phyloP scores from a whole-genome alignment of 2,797 vertebrate genomes.

The Nannoperca australis region DNA sequence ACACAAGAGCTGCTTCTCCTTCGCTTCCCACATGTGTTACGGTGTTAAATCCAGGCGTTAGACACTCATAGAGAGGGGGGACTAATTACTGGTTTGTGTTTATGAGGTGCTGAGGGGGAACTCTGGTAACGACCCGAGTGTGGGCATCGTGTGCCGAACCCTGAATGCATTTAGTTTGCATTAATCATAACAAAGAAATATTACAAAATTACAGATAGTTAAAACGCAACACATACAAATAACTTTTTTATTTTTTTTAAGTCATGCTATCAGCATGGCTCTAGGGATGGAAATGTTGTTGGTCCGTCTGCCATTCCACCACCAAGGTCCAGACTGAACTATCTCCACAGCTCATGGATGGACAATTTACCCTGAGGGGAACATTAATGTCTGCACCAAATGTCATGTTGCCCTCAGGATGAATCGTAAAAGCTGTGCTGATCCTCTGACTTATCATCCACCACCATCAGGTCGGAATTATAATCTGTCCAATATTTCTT shows the following conservation, averaged over 20 bases:
- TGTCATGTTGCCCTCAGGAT: neutral
- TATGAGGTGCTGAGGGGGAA: neutral
- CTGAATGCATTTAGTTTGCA: neutral
- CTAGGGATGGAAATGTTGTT: neutral
- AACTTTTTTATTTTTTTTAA: neutral
- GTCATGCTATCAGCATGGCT: neutral
- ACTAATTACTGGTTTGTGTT: slow-evolving; percentile 6
- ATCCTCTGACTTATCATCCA: neutral
- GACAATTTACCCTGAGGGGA: neutral
- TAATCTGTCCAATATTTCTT: neutral
- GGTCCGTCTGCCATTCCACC: neutral
- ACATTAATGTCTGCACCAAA: neutral
- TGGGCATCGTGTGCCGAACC: neutral
- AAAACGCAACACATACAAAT: too few relatives aligned
- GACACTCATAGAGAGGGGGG: neutral
- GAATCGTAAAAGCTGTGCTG: neutral
- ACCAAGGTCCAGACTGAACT: too few relatives aligned
- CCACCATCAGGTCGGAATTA: neutral
- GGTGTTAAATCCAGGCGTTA: neutral
- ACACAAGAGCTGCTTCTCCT: neutral
- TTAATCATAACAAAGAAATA: neutral
- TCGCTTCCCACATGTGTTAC: neutral
- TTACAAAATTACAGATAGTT: neutral
- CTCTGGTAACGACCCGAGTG: neutral
- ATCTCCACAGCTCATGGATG: too few relatives aligned